Percentiles rank a stretch among this genome's conserved stretches.
Conservation (phyloP, 2,113 vertebrate species). For the Cyanistes caeruleus region DNA sequence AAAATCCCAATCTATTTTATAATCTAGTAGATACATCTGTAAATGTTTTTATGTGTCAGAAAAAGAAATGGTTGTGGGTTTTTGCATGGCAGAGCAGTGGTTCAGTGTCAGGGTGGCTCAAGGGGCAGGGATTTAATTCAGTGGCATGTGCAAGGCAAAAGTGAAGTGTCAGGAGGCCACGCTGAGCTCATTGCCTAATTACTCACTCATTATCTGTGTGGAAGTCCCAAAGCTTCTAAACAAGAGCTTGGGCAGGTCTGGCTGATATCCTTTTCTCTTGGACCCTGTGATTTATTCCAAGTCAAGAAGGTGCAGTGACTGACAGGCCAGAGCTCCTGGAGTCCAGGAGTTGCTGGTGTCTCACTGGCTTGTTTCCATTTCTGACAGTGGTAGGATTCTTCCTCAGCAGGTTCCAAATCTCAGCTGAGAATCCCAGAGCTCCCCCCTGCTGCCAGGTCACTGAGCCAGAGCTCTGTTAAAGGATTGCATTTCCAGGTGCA, state of each 20-base stretch:
- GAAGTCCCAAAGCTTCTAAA: not conserved
- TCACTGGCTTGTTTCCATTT: not conserved
- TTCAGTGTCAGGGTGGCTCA: not conserved
- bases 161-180: not conserved
- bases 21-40: rapidly evolving
- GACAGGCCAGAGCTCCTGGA: not conserved
- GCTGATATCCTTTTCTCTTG: not conserved
- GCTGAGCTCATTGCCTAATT: not conserved
- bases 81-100: rapidly evolving
- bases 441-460: not conserved
- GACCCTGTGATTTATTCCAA: not conserved
- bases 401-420: not conserved
- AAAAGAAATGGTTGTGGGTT: not conserved
- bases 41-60: not conserved
- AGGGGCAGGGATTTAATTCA: not conserved
- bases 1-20: not conserved
- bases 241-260: not conserved
- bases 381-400: not conserved
- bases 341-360: not conserved
- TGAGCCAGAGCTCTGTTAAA: not conserved
- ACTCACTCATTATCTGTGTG: not conserved
- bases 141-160: not conserved
- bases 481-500: not conserved
- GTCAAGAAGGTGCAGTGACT: not conserved
- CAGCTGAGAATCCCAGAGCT: not conserved